Evolutionary conservation across 2,888 invertebrate species (phyloP).

Genomic region (Myopa tessellatipennis): DNA sequence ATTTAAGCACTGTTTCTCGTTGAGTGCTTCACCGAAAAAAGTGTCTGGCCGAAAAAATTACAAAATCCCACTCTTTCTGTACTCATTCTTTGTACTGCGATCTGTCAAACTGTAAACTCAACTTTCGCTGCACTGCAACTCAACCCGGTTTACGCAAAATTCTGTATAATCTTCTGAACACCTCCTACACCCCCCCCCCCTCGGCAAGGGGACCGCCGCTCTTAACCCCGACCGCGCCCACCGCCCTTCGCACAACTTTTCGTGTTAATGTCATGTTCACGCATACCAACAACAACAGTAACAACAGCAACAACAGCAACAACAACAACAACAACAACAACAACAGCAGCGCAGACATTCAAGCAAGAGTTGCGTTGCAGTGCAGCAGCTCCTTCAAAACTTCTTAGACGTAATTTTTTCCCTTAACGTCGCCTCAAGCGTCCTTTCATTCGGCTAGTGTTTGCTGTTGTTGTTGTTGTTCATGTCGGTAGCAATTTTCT

Average conservation of each 20-base stretch:
- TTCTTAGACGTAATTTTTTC: conserved; percentile 30
- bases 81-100: background rate
- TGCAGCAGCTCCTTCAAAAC: conserved; percentile 5
- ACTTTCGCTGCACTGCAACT: background rate
- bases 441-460: background rate
- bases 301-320: background rate
- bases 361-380: conserved; percentile 24
- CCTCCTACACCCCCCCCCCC: background rate
- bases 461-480: background rate
- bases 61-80: too few species aligned
- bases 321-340: too few species aligned
- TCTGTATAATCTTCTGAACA: background rate
- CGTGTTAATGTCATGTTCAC: conserved; percentile 12
- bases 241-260: background rate
- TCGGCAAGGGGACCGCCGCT: background rate
- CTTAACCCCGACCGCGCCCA: background rate
- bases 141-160: background rate
- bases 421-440: conserved; percentile 30
- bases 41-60: background rate
- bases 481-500: conserved; percentile 30
- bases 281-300: background rate
- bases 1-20: background rate
- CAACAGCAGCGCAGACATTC: conserved; percentile 14
- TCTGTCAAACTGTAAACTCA: background rate
- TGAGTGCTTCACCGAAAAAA: conserved; percentile 2